These are phyloP conservation scores for Folsomia manolachei DNA, from an alignment of 2,888 invertebrate species.

Conservation along the genomic window DNA sequence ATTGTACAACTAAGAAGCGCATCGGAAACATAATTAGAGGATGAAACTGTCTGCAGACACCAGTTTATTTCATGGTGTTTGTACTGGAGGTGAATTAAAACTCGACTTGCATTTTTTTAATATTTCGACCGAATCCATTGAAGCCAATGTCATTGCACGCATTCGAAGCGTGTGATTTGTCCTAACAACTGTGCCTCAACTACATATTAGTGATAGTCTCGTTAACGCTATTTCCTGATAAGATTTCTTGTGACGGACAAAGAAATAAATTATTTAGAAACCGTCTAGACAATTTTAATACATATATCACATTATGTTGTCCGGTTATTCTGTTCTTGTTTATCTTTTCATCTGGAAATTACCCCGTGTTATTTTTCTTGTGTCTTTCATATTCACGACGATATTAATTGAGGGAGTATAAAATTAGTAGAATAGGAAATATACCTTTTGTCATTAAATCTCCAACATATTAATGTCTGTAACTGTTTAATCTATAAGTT, in stretches of 20 bases:
- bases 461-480: no score
- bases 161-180: slow-evolving; percentile 16
- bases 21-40: neutral
- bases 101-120: neutral
- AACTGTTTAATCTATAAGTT: no score
- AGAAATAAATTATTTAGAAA: no score
- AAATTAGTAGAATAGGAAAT: no score
- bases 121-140: neutral
- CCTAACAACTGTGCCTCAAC: slow-evolving; percentile 21
- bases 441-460: no score
- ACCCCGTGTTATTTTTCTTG: no score
- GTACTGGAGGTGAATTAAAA: neutral
- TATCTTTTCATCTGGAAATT: no score
- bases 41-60: neutral
- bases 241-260: neutral
- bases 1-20: slow-evolving; percentile 5
- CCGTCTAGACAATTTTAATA: no score
- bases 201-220: neutral
- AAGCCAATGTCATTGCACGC: slow-evolving; percentile 16
- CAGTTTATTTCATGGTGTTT: neutral
- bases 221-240: neutral
- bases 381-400: no score
- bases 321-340: no score
- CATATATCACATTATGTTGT: no score
- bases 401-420: no score